Percentiles rank a stretch among this genome's conserved stretches.
Conservation (phyloP, 2,888 invertebrate species). For the Villa cingulata region DNA sequence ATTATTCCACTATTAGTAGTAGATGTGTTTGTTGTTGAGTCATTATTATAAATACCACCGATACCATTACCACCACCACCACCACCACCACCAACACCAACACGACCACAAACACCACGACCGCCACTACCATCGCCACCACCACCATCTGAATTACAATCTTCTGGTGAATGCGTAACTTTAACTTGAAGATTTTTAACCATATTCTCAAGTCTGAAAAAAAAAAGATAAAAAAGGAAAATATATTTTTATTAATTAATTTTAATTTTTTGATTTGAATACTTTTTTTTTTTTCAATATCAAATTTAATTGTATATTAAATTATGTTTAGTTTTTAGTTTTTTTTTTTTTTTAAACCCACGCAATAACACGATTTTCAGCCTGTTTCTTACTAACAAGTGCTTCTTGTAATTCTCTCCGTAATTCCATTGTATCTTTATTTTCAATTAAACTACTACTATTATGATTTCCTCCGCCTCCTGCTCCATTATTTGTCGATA, state of each 20-base stretch:
- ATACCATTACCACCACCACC: too few species aligned
- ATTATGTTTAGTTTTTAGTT: constrained; percentile 15
- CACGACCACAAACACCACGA: too few species aligned
- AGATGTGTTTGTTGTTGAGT: not conserved
- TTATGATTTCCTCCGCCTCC: not conserved
- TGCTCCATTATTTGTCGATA: not conserved
- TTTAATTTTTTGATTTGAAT: constrained; percentile 3
- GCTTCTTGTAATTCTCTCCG: constrained; percentile 32
- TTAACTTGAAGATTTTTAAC: constrained; percentile 30
- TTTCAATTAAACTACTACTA: constrained; percentile 14
- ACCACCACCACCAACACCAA: too few species aligned
- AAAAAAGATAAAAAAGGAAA: constrained; percentile 13
- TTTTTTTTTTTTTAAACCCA: constrained; percentile 28
- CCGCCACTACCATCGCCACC: too few species aligned
- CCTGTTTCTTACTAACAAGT: constrained; percentile 31
- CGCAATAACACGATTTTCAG: constrained; percentile 36
- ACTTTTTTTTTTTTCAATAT: not conserved
- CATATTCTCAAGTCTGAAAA: constrained; percentile 35
- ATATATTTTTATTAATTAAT: constrained; percentile 8
- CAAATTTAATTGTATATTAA: constrained; percentile 6
- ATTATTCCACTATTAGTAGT: constrained; percentile 7
- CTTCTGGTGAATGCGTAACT: constrained; percentile 15
- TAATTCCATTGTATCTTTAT: constrained; percentile 25
- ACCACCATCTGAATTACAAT: not conserved
- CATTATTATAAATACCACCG: not conserved